Conservation (phyloP, 2,113 vertebrate species). For the Cephalopterus ornatus region DNA sequence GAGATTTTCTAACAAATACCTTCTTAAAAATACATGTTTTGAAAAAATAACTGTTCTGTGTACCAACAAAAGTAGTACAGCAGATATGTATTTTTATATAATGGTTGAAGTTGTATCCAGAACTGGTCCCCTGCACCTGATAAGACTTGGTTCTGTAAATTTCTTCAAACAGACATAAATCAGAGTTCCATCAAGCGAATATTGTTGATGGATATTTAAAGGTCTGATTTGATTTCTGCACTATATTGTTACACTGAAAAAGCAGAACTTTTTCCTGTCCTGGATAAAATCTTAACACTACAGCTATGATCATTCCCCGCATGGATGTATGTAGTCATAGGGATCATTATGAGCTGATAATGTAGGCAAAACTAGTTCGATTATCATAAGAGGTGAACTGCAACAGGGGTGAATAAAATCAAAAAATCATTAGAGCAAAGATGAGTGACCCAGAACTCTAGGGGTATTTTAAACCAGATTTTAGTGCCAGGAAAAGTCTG, state of each 20-base stretch:
- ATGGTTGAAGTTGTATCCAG: background rate
- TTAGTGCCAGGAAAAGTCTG: background rate
- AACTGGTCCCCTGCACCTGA: background rate
- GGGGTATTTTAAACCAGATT: background rate
- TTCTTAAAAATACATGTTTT: background rate
- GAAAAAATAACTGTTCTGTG: background rate
- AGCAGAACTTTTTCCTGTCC: background rate
- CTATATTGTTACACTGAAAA: background rate
- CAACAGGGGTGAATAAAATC: background rate
- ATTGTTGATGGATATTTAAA: background rate
- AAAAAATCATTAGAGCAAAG: background rate
- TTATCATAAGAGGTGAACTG: background rate
- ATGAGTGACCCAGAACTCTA: background rate
- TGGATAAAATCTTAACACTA: background rate
- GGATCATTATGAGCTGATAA: background rate
- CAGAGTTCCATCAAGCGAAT: background rate
- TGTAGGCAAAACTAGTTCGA: background rate
- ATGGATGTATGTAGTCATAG: background rate
- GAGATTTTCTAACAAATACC: background rate
- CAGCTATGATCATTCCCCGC: background rate
- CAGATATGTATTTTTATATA: background rate
- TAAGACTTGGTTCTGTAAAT: background rate
- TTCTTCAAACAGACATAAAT: background rate
- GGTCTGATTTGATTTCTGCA: background rate
- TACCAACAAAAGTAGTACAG: background rate